A percentile compares a stretch with the other conserved stretches of the same genome.
These are phyloP conservation scores for Trachymyrmex septentrionalis DNA, from an alignment of 1,140 invertebrate genomes.

Conservation along the genomic window DNA sequence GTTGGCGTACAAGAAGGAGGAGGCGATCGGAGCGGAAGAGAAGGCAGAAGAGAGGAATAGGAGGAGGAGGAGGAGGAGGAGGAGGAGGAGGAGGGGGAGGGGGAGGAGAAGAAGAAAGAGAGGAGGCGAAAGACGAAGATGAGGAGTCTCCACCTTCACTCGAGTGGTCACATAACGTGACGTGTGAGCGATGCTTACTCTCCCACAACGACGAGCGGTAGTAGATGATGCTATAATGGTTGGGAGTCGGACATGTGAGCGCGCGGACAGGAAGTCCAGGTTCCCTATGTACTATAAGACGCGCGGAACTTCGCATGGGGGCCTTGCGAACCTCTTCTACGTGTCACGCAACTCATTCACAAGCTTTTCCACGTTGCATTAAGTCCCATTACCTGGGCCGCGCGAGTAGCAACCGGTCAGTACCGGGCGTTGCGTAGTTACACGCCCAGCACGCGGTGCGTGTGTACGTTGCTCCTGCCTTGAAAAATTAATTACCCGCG, in stretches of 20 bases:
- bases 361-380: constrained; percentile 80
- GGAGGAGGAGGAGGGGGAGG: constrained; percentile 56
- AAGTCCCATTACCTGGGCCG: constrained; percentile 67
- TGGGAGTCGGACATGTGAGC: constrained; percentile 83
- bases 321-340: constrained; percentile 84
- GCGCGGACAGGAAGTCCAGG: constrained; percentile 85
- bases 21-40: constrained; percentile 61
- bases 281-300: constrained; percentile 75
- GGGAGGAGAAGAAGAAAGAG: constrained; percentile 64
- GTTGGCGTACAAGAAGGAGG: constrained; percentile 60
- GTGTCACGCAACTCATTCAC: constrained; percentile 85
- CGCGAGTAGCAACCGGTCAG: constrained; percentile 36
- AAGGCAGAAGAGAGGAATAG: constrained; percentile 64
- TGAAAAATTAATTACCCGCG: constrained; percentile 59
- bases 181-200: constrained; percentile 85
- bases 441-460: neutral
- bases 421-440: neutral
- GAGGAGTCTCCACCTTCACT: constrained; percentile 75
- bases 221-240: constrained; percentile 86
- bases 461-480: neutral
- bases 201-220: constrained; percentile 85
- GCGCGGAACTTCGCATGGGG: constrained; percentile 85
- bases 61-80: neutral
- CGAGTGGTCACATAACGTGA: constrained; percentile 83
- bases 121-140: constrained; percentile 60